phyloP scores from a whole-genome alignment of 2,797 vertebrate genomes.

The Eulemur mongoz region DNA sequence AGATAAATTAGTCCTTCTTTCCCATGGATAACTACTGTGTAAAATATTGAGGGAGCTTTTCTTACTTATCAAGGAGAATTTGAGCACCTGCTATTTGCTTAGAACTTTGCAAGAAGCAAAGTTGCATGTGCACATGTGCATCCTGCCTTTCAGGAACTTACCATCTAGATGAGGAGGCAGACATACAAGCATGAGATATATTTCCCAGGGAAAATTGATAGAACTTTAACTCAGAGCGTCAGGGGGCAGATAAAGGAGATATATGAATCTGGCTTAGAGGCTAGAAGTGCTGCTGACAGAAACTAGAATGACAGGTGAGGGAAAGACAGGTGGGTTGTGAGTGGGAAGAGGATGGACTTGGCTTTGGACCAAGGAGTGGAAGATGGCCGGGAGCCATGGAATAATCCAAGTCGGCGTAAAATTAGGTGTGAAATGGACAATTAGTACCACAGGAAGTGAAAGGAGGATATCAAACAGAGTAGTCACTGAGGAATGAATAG shows the following conservation, averaged over 20 bases:
- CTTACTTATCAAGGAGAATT: background rate
- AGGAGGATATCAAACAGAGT: background rate
- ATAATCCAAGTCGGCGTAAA: background rate
- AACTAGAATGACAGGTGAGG: background rate
- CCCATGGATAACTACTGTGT: background rate
- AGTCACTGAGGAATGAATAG: background rate
- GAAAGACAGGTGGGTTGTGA: background rate
- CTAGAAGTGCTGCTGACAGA: background rate
- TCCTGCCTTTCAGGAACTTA: background rate
- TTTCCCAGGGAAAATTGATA: background rate
- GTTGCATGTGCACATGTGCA: background rate
- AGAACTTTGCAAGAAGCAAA: background rate
- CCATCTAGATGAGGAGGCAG: background rate
- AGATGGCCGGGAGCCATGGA: background rate
- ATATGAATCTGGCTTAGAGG: background rate
- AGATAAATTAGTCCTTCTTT: background rate
- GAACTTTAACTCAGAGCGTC: background rate
- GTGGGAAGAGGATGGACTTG: background rate
- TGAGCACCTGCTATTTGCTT: background rate
- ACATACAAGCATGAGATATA: background rate
- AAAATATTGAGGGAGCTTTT: background rate
- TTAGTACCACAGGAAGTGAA: background rate
- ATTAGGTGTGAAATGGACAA: background rate
- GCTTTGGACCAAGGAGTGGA: background rate
- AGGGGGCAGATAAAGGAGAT: background rate